Percentiles rank a stretch among this genome's conserved stretches.
These are phyloP conservation scores for Falco punctatus DNA, from an alignment of 2,113 vertebrate species.

Conservation along the genomic window DNA sequence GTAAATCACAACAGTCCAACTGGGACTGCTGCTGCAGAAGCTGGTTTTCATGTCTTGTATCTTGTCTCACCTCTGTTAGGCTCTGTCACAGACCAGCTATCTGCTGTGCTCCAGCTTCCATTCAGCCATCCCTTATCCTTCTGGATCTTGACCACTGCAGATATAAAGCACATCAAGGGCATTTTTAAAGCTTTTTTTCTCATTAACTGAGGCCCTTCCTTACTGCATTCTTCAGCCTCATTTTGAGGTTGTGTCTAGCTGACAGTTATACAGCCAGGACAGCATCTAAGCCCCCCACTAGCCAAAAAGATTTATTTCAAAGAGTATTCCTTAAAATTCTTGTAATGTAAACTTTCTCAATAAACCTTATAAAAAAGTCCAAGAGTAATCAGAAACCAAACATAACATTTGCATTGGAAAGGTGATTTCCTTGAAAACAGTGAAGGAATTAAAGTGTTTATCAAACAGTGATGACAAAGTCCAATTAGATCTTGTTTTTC, in stretches of 20 bases:
- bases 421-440: neutral
- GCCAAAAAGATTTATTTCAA: neutral
- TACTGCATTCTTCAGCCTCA: neutral
- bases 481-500: neutral
- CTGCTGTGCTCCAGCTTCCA: neutral
- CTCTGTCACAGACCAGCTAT: neutral
- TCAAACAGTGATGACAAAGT: neutral
- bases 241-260: neutral
- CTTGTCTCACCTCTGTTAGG: neutral
- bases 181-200: neutral
- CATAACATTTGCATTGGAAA: neutral
- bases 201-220: neutral
- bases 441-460: neutral
- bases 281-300: neutral
- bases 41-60: neutral
- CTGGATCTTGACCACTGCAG: neutral
- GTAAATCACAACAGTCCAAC: neutral
- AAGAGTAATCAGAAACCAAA: neutral
- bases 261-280: neutral
- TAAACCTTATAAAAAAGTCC: neutral
- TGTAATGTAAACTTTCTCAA: neutral
- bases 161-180: neutral
- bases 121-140: neutral
- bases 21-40: neutral
- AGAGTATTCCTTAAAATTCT: neutral